These are phyloP conservation scores for Drosophila novamexicana DNA, from an alignment of 1,140 invertebrate genomes.

Conservation along the genomic window DNA sequence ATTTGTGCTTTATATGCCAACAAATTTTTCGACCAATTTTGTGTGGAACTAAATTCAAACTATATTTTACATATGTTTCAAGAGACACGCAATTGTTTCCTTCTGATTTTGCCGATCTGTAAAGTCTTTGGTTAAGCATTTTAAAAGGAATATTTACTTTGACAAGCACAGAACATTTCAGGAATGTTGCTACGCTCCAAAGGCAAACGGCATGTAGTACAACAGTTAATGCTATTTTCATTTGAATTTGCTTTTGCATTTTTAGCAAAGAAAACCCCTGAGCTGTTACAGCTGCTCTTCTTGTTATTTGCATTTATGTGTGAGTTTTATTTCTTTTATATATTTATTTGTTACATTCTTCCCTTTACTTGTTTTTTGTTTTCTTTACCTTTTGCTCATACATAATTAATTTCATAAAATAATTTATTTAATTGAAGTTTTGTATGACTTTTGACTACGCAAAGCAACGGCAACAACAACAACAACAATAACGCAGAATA, in stretches of 20 bases:
- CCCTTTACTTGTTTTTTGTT: slow-evolving; percentile 1
- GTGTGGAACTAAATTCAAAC: too few species aligned
- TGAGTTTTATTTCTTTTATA: slow-evolving; percentile 16
- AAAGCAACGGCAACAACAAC: not conserved
- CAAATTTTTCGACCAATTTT: too few species aligned
- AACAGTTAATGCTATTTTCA: slow-evolving; percentile 28
- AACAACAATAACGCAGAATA: slow-evolving; percentile 23
- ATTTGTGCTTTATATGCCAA: too few species aligned
- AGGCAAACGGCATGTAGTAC: slow-evolving; percentile 8
- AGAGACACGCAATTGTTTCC: too few species aligned
- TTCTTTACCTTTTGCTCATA: slow-evolving; percentile 42
- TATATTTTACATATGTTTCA: too few species aligned
- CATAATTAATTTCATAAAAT: slow-evolving; percentile 74
- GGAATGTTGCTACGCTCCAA: slow-evolving; percentile 1
- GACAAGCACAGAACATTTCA: not conserved
- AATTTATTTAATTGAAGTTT: slow-evolving; percentile 72
- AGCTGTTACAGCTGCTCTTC: slow-evolving; percentile 8
- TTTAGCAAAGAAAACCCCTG: not conserved
- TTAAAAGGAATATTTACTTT: slow-evolving; percentile 7
- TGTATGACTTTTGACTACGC: slow-evolving; percentile 48
- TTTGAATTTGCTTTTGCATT: slow-evolving; percentile 20
- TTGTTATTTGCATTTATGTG: slow-evolving; percentile 15
- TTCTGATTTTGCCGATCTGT: not conserved
- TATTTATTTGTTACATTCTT: slow-evolving; percentile 10
- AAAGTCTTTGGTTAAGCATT: not conserved